phyloP scores from a whole-genome alignment of 1,140 invertebrate species.

The Drosophila baimaii region DNA sequence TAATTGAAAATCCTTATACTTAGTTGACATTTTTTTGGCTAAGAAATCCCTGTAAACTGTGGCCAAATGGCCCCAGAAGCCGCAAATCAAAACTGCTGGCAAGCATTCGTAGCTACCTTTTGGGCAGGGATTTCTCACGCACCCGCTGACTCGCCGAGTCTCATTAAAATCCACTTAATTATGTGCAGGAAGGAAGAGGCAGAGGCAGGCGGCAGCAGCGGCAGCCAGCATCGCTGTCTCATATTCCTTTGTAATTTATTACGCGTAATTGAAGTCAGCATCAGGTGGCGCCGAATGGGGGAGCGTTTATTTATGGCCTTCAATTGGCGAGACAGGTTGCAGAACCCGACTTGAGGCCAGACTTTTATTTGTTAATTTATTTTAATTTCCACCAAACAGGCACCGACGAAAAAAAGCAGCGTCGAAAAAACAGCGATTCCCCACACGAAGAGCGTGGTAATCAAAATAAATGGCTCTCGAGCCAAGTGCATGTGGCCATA shows the following conservation, averaged over 20 bases:
- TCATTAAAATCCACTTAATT: conserved; percentile 81
- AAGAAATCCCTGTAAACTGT: conserved; percentile 2
- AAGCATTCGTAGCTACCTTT: conserved; percentile 5
- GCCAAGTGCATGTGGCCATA: conserved; percentile 59
- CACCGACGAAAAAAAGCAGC: conserved; percentile 1
- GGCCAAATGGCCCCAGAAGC: conserved; percentile 28
- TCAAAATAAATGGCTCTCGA: conserved; percentile 64
- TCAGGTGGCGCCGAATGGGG: conserved; percentile 40
- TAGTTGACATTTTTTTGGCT: not conserved
- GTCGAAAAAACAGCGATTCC: not conserved
- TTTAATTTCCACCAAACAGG: conserved; percentile 60
- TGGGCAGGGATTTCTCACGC: conserved; percentile 13
- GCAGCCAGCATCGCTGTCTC: conserved; percentile 38
- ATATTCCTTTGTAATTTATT: conserved; percentile 70
- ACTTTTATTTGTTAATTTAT: conserved; percentile 65
- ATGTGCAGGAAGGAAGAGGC: conserved; percentile 54
- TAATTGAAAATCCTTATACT: not conserved
- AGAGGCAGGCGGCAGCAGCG: conserved; percentile 20
- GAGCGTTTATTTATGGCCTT: conserved; percentile 52
- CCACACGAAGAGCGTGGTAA: conserved; percentile 35
- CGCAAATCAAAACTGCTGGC: conserved; percentile 50
- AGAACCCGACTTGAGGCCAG: conserved; percentile 20
- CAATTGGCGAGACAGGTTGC: conserved; percentile 39
- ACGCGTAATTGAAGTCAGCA: conserved; percentile 69
- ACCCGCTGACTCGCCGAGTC: conserved; percentile 18